phyloP scores from a whole-genome alignment of 2,888 invertebrate genomes.

The Dasypolia templi region DNA sequence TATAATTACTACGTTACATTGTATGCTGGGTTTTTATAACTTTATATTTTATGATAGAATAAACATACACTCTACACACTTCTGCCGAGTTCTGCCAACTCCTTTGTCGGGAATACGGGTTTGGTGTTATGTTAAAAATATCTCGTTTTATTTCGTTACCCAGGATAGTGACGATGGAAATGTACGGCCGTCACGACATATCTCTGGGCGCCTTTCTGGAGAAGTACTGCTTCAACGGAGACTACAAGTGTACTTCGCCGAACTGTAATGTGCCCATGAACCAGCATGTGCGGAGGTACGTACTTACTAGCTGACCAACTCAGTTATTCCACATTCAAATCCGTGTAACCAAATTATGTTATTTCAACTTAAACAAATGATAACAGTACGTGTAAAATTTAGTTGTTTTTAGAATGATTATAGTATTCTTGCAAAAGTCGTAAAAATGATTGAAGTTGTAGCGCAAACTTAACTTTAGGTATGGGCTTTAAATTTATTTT shows the following conservation, averaged over 20 bases:
- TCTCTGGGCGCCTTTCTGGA: slow-evolving; percentile 98
- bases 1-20: too few species aligned
- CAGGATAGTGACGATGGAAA: slow-evolving; percentile 97
- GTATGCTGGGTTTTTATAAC: too few species aligned
- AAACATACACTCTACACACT: too few species aligned
- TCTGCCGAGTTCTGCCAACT: too few species aligned
- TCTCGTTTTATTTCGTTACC: neutral
- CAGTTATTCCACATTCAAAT: neutral
- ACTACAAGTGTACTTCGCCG: slow-evolving; percentile 95
- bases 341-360: neutral
- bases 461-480: neutral
- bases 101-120: neutral
- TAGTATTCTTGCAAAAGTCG: neutral
- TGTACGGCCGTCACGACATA: slow-evolving; percentile 98
- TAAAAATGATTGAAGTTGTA: neutral
- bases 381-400: too few species aligned
- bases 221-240: slow-evolving; percentile 96
- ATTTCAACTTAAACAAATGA: neutral
- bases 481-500: too few species aligned
- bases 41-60: too few species aligned
- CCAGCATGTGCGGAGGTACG: slow-evolving; percentile 94
- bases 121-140: neutral
- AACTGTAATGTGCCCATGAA: slow-evolving; percentile 96
- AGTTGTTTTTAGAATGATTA: neutral
- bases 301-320: neutral